Base-by-base conservation (phyloP, 1,140 invertebrate genomes). In the Eriosoma lanigerum region DNA sequence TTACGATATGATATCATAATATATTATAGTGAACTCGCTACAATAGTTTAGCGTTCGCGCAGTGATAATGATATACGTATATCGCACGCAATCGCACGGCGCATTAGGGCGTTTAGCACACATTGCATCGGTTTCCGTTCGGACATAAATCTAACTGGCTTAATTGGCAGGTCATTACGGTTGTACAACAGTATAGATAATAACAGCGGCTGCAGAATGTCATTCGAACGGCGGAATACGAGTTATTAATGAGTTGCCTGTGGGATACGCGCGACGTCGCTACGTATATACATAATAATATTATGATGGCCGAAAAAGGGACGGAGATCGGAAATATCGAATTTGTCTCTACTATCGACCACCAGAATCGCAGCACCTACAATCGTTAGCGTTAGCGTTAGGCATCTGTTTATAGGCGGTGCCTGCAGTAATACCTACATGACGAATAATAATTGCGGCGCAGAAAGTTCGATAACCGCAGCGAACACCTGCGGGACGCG, bases 171-270 rank as follows among this genome's bases (percentile, higher is more conserved):
- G 32, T 66, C 29, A 44, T 66, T 38, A 66, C 17, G 2, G 54
- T 58, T 10, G 3, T 8, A 9, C 10, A n/a, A 10, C 38, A 6
- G 62, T n/a, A 29, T 26, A 9, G 21, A 44, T 38, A 44, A 19
- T 58, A 58, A 58, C 19, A 21, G 8, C n/a, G 19, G 17, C 19
- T 6, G 19, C 32, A 29, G 62, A 66, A 13, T 66, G 62, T 66
- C 62, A 66, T 66, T 66, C 38, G 17, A 66, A 66, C 32, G 62
- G 32, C 62, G 38, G 38, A 4, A 38, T 15, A 9, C n/a, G 17
- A 66, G 62, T 66, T 66, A 66, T 66, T 66, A 66, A 66, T 66
- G 62, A 66, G 29, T 66, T 32, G 13, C 56, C 56, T 13, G 12
- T 26, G 21, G 56, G 56, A 58, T 26, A 66, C 8, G 32, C 29